These are phyloP conservation scores for Petrocephalus sullivani DNA, from an alignment of 2,797 vertebrate species.

Conservation along the genomic window DNA sequence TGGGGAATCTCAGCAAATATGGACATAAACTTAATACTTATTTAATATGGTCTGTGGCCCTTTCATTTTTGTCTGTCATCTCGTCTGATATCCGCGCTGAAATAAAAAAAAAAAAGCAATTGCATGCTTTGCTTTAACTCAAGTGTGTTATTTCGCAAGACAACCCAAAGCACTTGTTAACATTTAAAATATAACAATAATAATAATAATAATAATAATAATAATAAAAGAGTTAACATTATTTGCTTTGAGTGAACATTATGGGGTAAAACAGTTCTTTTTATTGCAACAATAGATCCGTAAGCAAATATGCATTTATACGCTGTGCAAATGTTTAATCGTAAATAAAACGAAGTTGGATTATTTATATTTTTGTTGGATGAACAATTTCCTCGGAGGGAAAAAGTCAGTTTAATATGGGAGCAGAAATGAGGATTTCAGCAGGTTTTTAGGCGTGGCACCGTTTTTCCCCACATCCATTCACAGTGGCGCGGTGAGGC, in stretches of 20 bases:
- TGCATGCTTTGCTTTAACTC: neutral
- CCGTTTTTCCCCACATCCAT: conserved; percentile 34
- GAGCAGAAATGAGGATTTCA: conserved; percentile 33
- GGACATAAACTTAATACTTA: neutral
- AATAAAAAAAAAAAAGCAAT: neutral
- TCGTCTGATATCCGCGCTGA: neutral
- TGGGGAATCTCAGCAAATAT: neutral
- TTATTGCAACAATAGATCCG: neutral
- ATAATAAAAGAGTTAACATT: neutral
- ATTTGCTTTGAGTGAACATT: neutral
- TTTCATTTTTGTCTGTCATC: neutral
- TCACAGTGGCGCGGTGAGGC: conserved; percentile 51
- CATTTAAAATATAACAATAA: no score
- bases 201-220: no score
- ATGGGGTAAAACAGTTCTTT: neutral
- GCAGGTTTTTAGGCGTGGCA: conserved; percentile 60
- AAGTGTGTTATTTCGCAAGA: neutral
- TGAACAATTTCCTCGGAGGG: neutral
- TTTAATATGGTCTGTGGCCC: neutral
- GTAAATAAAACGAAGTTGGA: neutral
- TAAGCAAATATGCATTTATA: neutral
- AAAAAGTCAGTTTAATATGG: conserved; percentile 39
- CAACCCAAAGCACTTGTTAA: neutral
- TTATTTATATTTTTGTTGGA: neutral
- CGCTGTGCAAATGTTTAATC: neutral